phyloP scores from a whole-genome alignment of 2,113 vertebrate genomes.

The Chaetops frenatus region DNA sequence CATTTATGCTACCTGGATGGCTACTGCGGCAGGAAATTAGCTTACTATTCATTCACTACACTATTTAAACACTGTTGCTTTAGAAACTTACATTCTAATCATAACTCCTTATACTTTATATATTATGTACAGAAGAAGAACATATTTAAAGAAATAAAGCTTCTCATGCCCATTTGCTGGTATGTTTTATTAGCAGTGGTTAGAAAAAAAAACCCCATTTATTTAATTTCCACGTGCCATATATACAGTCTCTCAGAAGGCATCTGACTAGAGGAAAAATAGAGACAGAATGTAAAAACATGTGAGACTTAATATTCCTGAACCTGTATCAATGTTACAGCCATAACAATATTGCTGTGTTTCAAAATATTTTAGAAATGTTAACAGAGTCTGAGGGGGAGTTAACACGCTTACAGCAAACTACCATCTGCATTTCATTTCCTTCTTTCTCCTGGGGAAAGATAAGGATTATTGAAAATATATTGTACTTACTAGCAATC shows the following conservation, averaged over 20 bases:
- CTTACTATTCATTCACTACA: not conserved
- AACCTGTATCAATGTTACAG: not conserved
- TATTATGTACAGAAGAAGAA: not conserved
- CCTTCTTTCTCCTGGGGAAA: not conserved
- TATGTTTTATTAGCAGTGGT: not conserved
- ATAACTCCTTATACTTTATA: not conserved
- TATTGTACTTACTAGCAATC: slow-evolving; percentile 80
- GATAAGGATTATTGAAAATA: not conserved
- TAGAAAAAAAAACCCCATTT: fast-evolving
- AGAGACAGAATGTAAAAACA: not conserved
- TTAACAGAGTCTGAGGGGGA: not conserved
- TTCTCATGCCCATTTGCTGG: not conserved
- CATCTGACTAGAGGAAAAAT: not conserved
- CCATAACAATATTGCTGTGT: slow-evolving; percentile 3
- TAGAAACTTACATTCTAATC: not conserved
- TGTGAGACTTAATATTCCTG: not conserved
- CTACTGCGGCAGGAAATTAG: not conserved
- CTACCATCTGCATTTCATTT: not conserved
- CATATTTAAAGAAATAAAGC: not conserved
- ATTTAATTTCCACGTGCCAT: not conserved
- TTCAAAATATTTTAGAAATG: not conserved
- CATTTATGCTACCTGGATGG: not conserved
- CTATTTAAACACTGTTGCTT: not conserved
- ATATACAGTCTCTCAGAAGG: not conserved
- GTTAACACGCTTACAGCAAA: not conserved